Percentiles rank a stretch among this genome's conserved stretches.
phyloP scores from a whole-genome alignment of 2,888 invertebrate genomes.

The Sipha maydis region DNA sequence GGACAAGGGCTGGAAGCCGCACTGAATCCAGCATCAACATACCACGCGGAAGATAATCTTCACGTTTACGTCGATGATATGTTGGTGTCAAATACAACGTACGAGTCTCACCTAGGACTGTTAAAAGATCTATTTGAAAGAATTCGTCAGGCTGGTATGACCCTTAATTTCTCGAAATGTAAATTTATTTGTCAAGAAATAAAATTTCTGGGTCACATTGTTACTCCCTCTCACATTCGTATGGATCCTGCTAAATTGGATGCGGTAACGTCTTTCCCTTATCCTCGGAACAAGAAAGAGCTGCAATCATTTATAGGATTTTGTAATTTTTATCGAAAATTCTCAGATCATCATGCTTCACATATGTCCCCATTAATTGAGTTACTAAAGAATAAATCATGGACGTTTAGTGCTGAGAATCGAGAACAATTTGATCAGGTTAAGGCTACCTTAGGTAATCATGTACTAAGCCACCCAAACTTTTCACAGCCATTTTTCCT shows the following conservation, averaged over 20 bases:
- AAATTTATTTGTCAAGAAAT: slow-evolving; percentile 50
- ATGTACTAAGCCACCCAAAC: background rate
- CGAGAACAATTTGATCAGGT: background rate
- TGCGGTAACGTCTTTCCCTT: background rate
- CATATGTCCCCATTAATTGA: background rate
- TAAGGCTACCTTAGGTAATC: background rate
- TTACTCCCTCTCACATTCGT: background rate
- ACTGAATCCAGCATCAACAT: background rate
- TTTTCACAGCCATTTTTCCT: background rate
- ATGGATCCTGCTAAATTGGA: background rate
- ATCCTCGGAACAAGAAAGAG: slow-evolving; percentile 44
- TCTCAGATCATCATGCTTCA: background rate
- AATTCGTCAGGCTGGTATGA: background rate
- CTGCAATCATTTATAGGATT: too few relatives aligned
- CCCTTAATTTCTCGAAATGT: slow-evolving; percentile 48
- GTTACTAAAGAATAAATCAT: background rate
- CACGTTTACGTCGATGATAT: slow-evolving; percentile 28
- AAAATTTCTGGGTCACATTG: slow-evolving; percentile 60
- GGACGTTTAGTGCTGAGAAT: background rate
- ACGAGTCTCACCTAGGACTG: background rate
- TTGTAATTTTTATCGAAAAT: slow-evolving; percentile 32
- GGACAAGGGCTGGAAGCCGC: too few relatives aligned
- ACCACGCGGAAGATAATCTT: background rate
- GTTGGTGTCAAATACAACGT: background rate
- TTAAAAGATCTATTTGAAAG: background rate